A percentile compares a stretch with the other conserved stretches of the same genome.
Evolutionary conservation across 2,888 invertebrate genomes (phyloP).

Genomic region (Glaucopsyche alexis): DNA sequence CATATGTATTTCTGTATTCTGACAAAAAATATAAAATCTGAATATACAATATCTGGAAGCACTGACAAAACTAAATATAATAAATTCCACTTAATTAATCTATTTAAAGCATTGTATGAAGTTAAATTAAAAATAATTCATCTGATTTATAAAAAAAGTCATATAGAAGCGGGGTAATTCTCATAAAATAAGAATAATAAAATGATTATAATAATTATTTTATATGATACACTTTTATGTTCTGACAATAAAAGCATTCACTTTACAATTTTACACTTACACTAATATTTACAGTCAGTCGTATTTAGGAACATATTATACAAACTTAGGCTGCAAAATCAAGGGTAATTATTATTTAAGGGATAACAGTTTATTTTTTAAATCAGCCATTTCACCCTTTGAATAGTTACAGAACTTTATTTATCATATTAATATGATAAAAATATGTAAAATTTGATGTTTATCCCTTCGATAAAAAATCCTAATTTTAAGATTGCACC

Average conservation of each 20-base stretch:
- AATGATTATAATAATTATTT: neutral
- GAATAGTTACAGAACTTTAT: too few relatives aligned
- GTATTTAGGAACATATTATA: slow-evolving; percentile 61
- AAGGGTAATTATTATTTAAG: neutral
- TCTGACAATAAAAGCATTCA: slow-evolving; percentile 28
- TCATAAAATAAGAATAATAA: neutral
- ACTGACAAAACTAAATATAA: neutral
- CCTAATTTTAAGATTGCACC: neutral
- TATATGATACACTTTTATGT: slow-evolving; percentile 6
- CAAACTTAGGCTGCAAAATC: slow-evolving; percentile 38
- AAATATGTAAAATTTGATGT: too few relatives aligned
- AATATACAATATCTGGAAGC: neutral
- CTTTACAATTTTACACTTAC: slow-evolving; percentile 39
- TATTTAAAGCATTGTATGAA: neutral
- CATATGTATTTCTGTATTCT: neutral
- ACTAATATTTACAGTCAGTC: slow-evolving; percentile 52
- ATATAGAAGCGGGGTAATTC: neutral
- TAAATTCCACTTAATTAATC: neutral
- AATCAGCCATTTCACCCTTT: too few relatives aligned
- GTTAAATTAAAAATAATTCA: neutral
- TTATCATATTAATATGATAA: too few relatives aligned
- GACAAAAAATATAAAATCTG: neutral
- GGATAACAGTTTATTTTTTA: neutral
- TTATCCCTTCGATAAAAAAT: neutral
- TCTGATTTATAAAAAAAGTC: neutral